phyloP scores from a whole-genome alignment of 2,113 vertebrate species.

The Steatornis caripensis region DNA sequence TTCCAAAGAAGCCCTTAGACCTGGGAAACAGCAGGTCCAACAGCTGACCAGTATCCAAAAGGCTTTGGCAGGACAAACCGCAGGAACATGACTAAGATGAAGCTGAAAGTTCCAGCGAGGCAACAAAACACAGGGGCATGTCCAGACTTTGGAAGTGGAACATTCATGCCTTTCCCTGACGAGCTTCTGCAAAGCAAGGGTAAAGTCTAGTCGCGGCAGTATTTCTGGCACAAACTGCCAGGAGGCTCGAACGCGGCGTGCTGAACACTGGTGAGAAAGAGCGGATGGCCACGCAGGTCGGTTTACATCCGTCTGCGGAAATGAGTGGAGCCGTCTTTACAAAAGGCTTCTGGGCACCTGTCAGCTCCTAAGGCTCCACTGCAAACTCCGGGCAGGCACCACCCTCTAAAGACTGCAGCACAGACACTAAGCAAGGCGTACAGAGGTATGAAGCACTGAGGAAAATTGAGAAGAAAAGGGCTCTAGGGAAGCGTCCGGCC shows the following conservation, averaged over 20 bases:
- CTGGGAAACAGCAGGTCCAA: neutral
- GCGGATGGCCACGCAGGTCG: neutral
- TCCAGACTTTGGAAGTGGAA: slow-evolving; percentile 20
- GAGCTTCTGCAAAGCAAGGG: slow-evolving; percentile 42
- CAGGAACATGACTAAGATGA: slow-evolving; percentile 16
- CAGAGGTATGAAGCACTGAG: neutral
- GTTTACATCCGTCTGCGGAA: neutral
- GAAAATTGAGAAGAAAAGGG: neutral
- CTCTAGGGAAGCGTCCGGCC: neutral
- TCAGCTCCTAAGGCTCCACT: neutral
- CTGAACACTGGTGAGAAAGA: neutral
- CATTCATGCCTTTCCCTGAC: slow-evolving; percentile 24
- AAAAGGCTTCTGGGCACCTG: neutral
- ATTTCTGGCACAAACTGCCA: neutral
- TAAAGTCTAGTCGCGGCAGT: neutral
- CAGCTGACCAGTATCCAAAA: neutral
- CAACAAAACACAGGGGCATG: slow-evolving; percentile 28
- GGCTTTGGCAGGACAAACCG: neutral
- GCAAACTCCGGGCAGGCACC: neutral
- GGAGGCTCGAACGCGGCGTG: neutral
- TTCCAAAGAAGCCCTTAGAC: slow-evolving; percentile 15
- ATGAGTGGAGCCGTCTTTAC: neutral
- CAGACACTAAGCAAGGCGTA: neutral
- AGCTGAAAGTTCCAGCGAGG: slow-evolving; percentile 20
- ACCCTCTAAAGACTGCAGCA: neutral